These are phyloP conservation scores for Drosophila santomea DNA, from an alignment of 1,140 invertebrate species.

Conservation along the genomic window DNA sequence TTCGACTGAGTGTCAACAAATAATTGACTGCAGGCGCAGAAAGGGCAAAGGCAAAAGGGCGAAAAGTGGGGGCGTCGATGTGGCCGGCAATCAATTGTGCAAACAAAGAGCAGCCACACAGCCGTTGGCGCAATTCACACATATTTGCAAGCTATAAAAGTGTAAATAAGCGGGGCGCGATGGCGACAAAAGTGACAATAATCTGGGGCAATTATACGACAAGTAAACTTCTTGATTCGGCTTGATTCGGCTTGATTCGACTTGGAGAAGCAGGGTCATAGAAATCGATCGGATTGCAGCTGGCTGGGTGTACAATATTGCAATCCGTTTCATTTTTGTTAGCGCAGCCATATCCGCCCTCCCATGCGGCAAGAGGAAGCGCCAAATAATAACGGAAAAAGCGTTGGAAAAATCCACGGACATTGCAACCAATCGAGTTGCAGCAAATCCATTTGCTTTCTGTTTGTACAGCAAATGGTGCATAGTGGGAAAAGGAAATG, in stretches of 20 bases:
- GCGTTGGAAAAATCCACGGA: constrained; percentile 22
- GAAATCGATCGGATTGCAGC: constrained; percentile 31
- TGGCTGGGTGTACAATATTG: constrained; percentile 12
- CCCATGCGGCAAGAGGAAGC: constrained; percentile 7
- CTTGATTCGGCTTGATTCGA: background rate
- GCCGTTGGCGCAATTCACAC: constrained; percentile 42
- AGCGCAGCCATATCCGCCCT: background rate
- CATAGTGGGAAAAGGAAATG: constrained; percentile 54
- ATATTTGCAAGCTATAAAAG: constrained; percentile 55
- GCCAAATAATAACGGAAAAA: constrained; percentile 40
- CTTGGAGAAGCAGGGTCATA: background rate
- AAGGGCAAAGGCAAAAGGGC: constrained; percentile 28
- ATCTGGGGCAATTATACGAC: constrained; percentile 56
- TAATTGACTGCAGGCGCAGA: constrained; percentile 74
- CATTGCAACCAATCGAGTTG: constrained; percentile 36
- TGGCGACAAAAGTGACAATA: constrained; percentile 46
- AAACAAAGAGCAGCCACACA: constrained; percentile 55
- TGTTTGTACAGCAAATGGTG: constrained; percentile 26
- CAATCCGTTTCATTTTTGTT: constrained; percentile 30
- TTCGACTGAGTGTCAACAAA: constrained; percentile 56
- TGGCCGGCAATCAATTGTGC: constrained; percentile 69
- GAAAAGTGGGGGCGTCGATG: constrained; percentile 20
- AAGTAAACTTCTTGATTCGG: constrained; percentile 64
- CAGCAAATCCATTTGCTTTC: constrained; percentile 16
- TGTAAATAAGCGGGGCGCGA: constrained; percentile 53